These are phyloP conservation scores for Intellagama lesueurii DNA, from an alignment of 2,797 vertebrate genomes.

Conservation along the genomic window DNA sequence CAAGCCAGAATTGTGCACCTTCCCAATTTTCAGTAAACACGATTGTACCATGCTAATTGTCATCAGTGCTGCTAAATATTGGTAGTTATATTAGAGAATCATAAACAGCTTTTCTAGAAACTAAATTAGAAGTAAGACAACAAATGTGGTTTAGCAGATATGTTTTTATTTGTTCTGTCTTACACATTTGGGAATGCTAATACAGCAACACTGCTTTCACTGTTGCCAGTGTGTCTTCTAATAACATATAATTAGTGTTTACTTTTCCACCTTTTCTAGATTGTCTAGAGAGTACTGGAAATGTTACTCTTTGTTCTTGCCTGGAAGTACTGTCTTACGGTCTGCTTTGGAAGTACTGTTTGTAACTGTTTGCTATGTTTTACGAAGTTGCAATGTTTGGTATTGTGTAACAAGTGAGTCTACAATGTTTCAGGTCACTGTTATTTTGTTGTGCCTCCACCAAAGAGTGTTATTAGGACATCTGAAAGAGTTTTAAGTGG, in stretches of 20 bases:
- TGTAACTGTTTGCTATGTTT: constrained; percentile 1
- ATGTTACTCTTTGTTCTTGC: background rate
- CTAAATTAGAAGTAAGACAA: background rate
- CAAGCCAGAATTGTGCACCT: background rate
- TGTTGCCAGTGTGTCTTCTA: background rate
- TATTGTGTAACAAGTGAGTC: background rate
- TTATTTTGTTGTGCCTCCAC: background rate
- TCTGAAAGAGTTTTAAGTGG: too few relatives aligned
- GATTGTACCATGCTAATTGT: background rate
- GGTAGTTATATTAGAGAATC: background rate
- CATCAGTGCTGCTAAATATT: background rate
- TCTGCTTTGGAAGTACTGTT: background rate
- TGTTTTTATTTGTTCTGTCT: background rate
- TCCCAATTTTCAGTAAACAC: background rate
- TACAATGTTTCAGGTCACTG: background rate
- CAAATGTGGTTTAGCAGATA: background rate
- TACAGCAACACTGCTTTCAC: background rate
- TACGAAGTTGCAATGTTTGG: background rate
- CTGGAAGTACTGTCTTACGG: background rate
- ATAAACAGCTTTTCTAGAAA: background rate
- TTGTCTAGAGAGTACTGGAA: background rate
- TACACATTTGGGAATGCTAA: background rate
- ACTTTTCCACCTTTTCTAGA: background rate
- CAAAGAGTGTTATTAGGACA: too few relatives aligned
- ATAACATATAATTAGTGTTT: constrained; percentile 4